Base-by-base conservation (phyloP, 2,888 invertebrate genomes). In the Taphrorychus bicolor region DNA sequence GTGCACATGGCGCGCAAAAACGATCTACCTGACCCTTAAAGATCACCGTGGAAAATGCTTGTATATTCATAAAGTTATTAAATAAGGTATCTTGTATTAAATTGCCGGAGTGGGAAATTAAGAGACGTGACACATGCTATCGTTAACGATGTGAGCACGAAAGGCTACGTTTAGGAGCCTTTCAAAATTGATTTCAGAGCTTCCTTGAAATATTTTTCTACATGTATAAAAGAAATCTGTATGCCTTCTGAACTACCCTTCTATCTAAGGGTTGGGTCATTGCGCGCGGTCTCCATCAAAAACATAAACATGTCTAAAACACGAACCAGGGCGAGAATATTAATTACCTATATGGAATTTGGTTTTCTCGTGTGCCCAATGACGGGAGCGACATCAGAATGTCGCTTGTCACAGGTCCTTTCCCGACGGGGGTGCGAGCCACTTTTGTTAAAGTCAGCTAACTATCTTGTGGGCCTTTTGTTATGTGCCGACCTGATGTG, bases 331-430 rank as follows among this genome's bases (percentile, higher is more conserved):
- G 32, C 32, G 11, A 32, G 32, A 7, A 32, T 32, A 32, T 32
- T 32, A 32, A 32, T 32, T 32, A 32, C 7, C 7, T 32, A 32
- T 32, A 32, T 32, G 32, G 32, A 11, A 11, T 32, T 32, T 32
- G 7, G 32, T 32, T 32, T 32, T 32, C 32, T 32, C 9, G 32
- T 32, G 32, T 32, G 32, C 32, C 32, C 11, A 7, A 32, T 78
- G 78, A 79, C 80, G 79, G 80, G 78, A 77, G 77, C 75, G 77
- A 75, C 73, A 72, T 72, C 72, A 74, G 76, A 78, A 78, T 79
- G 80, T 80, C 80, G 77, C 80, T 80, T 80, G 80, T 80, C 79
- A 79, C 79, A 75, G 72, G 73, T 74, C 73, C 72, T 73, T 73
- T 73, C 72, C 72, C 74, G 58, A 72, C 74, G 70, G 77, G 78